Evolutionary conservation across 2,113 vertebrate species (phyloP), one percentile per base, ranked within the genome.

Genomic region (Bos indicus): DNA sequence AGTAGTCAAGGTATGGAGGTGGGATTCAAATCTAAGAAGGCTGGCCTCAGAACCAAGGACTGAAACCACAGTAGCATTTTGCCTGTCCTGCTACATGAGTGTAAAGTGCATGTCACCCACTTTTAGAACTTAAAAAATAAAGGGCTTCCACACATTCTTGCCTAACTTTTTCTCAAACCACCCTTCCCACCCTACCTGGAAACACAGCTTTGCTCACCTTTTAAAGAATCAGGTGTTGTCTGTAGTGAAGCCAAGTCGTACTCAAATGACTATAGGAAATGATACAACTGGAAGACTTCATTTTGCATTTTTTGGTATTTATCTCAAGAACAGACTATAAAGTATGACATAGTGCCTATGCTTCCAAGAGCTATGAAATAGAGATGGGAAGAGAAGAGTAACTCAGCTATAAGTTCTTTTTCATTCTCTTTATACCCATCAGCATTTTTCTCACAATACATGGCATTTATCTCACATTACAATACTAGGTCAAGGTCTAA

Each of bases 371-470:
- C 25, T 85, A 77, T 87, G 52, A 91, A 95, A 97, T 92, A 80
- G 96, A 96, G 46, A 80, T 95, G 33, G 28, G 43, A 94, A 92
- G 40, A 64, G n/a, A 95, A 93, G 23, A 93, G 40, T 84, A 60
- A 10, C 3, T 2, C 7, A 97, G 48, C 2, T 54, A 74, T 84
- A 95, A 90, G 16, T 80, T 88, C 9, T 25, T 91, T 95, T 92
- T 92, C 51, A 87, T 88, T 86, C 10, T 48, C 86, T 94, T 84
- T 87, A 97, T 94, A 95, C 7, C 26, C 87, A 95, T 57, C 21
- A 54, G 54, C 11, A 86, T 30, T 90, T 87, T 84, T 11, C 30
- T 85, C 16, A 91, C 46, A 82, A 56, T 12, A 46, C 13, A 36
- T 80, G 21, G n/a, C 30, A 97, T 54, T 93, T 91, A 93, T 46